Conservation (phyloP, 2,888 invertebrate species). For the Choreutis nemorana region DNA sequence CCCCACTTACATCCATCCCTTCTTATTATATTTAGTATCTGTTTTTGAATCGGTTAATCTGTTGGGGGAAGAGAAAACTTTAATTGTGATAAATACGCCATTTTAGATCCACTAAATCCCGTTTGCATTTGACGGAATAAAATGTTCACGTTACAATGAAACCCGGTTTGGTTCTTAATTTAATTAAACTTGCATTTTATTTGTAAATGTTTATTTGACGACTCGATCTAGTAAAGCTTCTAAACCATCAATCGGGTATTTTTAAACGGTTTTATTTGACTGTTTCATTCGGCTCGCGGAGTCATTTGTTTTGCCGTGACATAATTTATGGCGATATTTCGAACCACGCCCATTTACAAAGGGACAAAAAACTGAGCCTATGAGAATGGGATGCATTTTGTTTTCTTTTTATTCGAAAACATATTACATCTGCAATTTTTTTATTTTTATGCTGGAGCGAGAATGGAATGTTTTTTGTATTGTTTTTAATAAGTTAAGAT, state of each 20-base stretch:
- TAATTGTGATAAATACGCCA: conserved; percentile 60
- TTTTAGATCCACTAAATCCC: conserved; percentile 49
- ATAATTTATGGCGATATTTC: conserved; percentile 37
- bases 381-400: too few species aligned
- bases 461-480: neutral
- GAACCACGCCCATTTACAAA: conserved; percentile 34
- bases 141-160: too few species aligned
- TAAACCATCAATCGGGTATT: too few species aligned
- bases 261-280: conserved; percentile 8
- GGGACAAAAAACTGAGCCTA: conserved; percentile 23
- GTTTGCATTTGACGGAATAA: too few species aligned
- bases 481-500: too few species aligned
- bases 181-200: too few species aligned
- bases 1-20: conserved; percentile 43
- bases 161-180: too few species aligned
- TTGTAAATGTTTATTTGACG: too few species aligned
- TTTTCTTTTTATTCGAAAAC: too few species aligned
- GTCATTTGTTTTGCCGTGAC: conserved; percentile 29
- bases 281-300: conserved; percentile 17
- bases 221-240: too few species aligned
- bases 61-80: conserved; percentile 56
- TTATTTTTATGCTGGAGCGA: too few species aligned
- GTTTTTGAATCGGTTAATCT: conserved; percentile 58
- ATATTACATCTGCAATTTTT: too few species aligned
- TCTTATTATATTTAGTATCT: conserved; percentile 66